These are phyloP conservation scores for Eonycteris spelaea DNA, from an alignment of 2,113 vertebrate species.

Conservation along the genomic window DNA sequence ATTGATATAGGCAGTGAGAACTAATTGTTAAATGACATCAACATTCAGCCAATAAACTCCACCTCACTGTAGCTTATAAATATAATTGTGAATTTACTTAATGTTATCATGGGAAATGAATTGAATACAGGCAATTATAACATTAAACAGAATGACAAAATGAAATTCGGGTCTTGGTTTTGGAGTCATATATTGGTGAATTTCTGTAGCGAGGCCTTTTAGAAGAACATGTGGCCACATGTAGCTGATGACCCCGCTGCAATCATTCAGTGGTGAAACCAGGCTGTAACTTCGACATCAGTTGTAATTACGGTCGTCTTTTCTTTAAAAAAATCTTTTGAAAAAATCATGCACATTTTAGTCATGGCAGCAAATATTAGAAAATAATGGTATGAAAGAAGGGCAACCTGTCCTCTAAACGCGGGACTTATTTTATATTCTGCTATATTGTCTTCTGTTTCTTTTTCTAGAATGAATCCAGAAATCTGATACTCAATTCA, in stretches of 20 bases:
- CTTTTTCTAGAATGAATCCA: constrained; percentile 8
- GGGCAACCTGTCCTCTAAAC: background rate
- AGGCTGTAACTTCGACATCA: background rate
- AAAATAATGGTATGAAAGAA: constrained; percentile 33
- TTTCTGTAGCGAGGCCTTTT: constrained; percentile 1
- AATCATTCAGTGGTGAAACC: background rate
- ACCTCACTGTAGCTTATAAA: constrained; percentile 17
- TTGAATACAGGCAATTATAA: constrained; percentile 21
- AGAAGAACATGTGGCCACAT: background rate
- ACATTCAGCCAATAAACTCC: constrained; percentile 3
- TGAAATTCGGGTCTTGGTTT: constrained; percentile 23
- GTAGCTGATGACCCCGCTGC: background rate
- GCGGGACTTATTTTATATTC: constrained; percentile 7
- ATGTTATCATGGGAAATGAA: constrained; percentile 51
- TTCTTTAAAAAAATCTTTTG: background rate
- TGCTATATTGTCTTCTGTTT: background rate
- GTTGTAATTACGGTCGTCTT: background rate
- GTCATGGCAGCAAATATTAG: constrained; percentile 22
- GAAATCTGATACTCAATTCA: background rate
- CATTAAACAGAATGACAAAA: constrained; percentile 27
- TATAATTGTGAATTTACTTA: constrained; percentile 44
- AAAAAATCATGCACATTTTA: background rate
- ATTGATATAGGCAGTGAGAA: background rate
- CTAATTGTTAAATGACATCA: constrained; percentile 14
- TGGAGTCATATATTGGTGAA: background rate